A percentile compares a stretch with the other conserved stretches of the same genome.
Conservation (phyloP, 2,797 vertebrate genomes). For the Rhodeus uyekii region DNA sequence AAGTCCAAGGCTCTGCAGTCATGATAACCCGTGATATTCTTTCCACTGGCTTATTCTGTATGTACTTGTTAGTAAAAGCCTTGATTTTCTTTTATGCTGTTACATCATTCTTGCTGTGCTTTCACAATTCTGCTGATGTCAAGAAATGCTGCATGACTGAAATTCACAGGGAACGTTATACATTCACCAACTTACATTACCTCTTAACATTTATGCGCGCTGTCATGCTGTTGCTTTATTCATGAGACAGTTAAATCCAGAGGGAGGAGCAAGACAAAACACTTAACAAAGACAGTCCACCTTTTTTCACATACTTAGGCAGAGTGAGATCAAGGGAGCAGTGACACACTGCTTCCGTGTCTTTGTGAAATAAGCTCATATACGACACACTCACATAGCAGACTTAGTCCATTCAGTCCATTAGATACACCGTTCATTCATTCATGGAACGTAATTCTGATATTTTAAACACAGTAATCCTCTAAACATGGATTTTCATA, state of each 20-base stretch:
- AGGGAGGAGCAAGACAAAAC: slow-evolving; percentile 16
- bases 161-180: slow-evolving; percentile 32
- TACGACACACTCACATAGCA: not conserved
- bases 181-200: slow-evolving; percentile 20
- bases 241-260: slow-evolving; percentile 20
- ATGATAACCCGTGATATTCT: slow-evolving; percentile 19
- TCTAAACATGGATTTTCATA: slow-evolving; percentile 38
- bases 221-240: slow-evolving; percentile 40
- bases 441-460: slow-evolving; percentile 26
- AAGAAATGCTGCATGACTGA: not conserved
- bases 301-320: slow-evolving; percentile 13
- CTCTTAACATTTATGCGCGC: slow-evolving; percentile 19
- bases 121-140: slow-evolving; percentile 27
- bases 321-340: not conserved
- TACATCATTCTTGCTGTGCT: not conserved
- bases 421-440: slow-evolving; percentile 23
- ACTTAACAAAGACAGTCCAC: slow-evolving; percentile 21
- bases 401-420: slow-evolving; percentile 2
- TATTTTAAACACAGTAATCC: slow-evolving; percentile 42
- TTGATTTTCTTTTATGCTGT: slow-evolving; percentile 35
- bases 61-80: slow-evolving; percentile 44
- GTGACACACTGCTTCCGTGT: not conserved
- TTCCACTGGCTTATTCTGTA: slow-evolving; percentile 22
- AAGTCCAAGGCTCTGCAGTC: slow-evolving; percentile 25
- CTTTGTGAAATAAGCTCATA: not conserved